These are phyloP conservation scores for Drosophila vallismaia DNA, from an alignment of 2,888 invertebrate genomes.

Conservation along the genomic window DNA sequence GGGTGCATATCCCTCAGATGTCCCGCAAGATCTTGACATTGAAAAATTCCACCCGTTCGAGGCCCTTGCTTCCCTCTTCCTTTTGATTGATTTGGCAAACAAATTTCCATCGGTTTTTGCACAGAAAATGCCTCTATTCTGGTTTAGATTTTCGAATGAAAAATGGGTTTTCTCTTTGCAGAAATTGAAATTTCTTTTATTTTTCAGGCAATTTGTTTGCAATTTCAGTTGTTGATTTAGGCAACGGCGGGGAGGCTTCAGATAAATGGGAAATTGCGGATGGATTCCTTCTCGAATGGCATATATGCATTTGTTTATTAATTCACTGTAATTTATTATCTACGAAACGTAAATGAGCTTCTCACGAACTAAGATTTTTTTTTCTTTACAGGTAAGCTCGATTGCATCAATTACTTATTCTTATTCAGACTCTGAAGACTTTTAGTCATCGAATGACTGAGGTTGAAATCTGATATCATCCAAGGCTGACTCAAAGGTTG, in stretches of 20 bases:
- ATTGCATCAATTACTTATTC: constrained; percentile 25
- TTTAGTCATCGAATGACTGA: constrained; percentile 32
- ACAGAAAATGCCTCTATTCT: constrained; percentile 27
- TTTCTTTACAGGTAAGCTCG: constrained; percentile 43
- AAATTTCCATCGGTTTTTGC: constrained; percentile 42
- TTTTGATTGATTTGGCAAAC: constrained; percentile 70
- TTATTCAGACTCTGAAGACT: constrained; percentile 14
- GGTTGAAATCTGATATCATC: constrained; percentile 51
- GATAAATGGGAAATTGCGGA: constrained; percentile 12
- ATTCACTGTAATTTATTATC: constrained; percentile 41
- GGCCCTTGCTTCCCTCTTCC: constrained; percentile 3
- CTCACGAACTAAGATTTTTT: constrained; percentile 14
- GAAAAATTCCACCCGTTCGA: constrained; percentile 48
- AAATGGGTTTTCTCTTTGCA: constrained; percentile 36
- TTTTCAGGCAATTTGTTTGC: constrained; percentile 64
- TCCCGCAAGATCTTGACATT: constrained; percentile 59
- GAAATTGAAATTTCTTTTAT: constrained; percentile 27
- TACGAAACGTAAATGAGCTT: constrained; percentile 13
- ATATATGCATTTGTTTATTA: constrained; percentile 31
- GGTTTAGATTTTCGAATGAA: constrained; percentile 46
- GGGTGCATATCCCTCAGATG: constrained; percentile 40
- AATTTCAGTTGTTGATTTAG: constrained; percentile 72
- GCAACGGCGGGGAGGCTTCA: constrained; percentile 40
- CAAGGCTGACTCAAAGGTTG: constrained; percentile 52
- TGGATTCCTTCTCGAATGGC: constrained; percentile 23